phyloP scores from a whole-genome alignment of 2,888 invertebrate genomes.

The Chalcis sispes region DNA sequence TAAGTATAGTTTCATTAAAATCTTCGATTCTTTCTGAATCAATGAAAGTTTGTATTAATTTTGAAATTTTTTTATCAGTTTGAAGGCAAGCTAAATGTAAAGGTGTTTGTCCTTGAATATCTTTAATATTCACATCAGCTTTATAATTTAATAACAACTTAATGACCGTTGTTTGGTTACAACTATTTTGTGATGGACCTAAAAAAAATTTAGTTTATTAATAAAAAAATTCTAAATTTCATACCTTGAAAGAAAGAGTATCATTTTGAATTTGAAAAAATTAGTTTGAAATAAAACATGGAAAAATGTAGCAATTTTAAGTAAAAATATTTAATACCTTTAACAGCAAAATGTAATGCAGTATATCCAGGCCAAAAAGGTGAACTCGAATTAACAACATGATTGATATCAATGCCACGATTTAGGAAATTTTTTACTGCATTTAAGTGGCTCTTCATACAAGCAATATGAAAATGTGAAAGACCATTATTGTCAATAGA shows the following conservation, averaged over 20 bases:
- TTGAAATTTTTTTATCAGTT: constrained; percentile 29
- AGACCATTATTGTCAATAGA: constrained; percentile 37
- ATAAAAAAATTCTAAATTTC: neutral
- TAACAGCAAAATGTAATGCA: constrained; percentile 52
- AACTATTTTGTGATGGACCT: constrained; percentile 23
- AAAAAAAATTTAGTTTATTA: constrained; percentile 23
- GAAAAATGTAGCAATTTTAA: neutral
- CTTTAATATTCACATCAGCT: constrained; percentile 42
- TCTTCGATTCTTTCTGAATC: constrained; percentile 8
- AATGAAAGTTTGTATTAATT: constrained; percentile 21
- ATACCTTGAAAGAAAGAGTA: too few species aligned
- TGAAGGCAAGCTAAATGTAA: constrained; percentile 48
- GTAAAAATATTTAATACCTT: constrained; percentile 23
- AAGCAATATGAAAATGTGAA: constrained; percentile 55
- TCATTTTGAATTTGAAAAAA: neutral
- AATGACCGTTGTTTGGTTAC: constrained; percentile 18
- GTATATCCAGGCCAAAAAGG: constrained; percentile 44
- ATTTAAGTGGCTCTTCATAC: constrained; percentile 39
- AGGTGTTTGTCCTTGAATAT: constrained; percentile 44
- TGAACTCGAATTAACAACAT: constrained; percentile 22
- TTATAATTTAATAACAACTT: constrained; percentile 36
- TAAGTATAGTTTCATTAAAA: neutral
- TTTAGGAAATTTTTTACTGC: constrained; percentile 44
- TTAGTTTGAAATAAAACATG: neutral
- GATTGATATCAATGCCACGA: constrained; percentile 34